A percentile compares a stretch with the other conserved stretches of the same genome.
phyloP scores from a whole-genome alignment of 2,888 invertebrate genomes.

The Serrognathus titanus region DNA sequence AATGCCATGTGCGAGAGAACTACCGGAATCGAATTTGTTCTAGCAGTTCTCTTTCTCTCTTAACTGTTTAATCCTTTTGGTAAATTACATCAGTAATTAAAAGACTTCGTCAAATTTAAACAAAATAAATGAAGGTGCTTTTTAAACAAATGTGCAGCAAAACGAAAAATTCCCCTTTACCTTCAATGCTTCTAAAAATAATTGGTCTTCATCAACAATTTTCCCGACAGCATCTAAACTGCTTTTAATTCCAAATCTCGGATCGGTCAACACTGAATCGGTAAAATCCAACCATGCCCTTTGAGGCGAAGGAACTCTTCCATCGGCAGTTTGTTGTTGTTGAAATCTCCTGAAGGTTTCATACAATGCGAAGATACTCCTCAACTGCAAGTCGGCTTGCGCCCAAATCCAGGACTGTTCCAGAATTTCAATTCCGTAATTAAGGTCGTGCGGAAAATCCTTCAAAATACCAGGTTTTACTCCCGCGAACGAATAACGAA shows the following conservation, averaged over 20 bases:
- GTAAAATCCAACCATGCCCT: slow-evolving; percentile 63
- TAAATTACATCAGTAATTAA: no score
- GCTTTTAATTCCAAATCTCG: slow-evolving; percentile 55
- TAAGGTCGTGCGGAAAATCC: slow-evolving; percentile 33
- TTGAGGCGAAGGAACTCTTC: slow-evolving; percentile 45
- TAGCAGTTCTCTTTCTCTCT: no score
- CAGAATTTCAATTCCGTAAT: slow-evolving; percentile 30
- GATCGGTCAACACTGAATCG: slow-evolving; percentile 63
- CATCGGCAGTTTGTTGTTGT: slow-evolving; percentile 40
- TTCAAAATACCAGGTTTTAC: slow-evolving; percentile 14
- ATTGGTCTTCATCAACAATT: slow-evolving; percentile 59
- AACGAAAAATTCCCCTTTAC: slow-evolving; percentile 46
- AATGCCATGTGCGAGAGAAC: no score
- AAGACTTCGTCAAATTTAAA: not conserved
- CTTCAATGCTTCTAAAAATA: slow-evolving; percentile 65
- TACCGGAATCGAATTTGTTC: no score
- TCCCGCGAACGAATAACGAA: not conserved
- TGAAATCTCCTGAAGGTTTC: slow-evolving; percentile 64
- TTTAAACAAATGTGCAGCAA: not conserved
- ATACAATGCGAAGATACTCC: slow-evolving; percentile 64
- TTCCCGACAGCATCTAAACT: slow-evolving; percentile 60
- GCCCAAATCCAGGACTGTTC: slow-evolving; percentile 63
- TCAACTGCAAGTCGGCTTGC: slow-evolving; percentile 58
- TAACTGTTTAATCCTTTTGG: no score
- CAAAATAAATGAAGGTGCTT: not conserved